A percentile compares a stretch with the other conserved stretches of the same genome.
Evolutionary conservation across 1,140 invertebrate genomes (phyloP).

Genomic region (Euura lappo): DNA sequence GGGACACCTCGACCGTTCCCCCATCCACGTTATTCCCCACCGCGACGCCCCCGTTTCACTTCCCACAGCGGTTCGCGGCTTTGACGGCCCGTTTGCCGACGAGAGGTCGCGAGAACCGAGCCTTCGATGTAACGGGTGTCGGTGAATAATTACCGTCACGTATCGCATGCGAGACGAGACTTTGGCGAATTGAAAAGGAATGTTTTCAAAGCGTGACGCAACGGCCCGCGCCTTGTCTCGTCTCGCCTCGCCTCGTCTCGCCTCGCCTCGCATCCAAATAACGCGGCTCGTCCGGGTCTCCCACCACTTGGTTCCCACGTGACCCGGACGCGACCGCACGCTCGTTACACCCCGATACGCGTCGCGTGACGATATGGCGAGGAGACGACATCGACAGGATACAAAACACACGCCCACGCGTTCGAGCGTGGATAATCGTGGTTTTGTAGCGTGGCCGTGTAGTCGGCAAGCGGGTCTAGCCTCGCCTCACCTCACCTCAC

Average conservation of each 20-base stretch:
- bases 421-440: neutral
- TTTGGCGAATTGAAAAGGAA: too few relatives aligned
- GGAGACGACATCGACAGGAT: constrained; percentile 29
- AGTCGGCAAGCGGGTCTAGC: constrained; percentile 8
- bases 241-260: too few relatives aligned
- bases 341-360: constrained; percentile 29
- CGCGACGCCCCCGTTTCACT: constrained; percentile 3
- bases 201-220: too few relatives aligned
- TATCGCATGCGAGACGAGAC: too few relatives aligned
- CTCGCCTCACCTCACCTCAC: too few relatives aligned
- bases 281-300: too few relatives aligned
- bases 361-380: constrained; percentile 26
- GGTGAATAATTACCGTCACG: too few relatives aligned
- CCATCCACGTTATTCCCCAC: neutral
- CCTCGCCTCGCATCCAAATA: constrained; percentile 18
- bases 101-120: neutral
- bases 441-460: neutral
- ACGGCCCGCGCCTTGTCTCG: too few relatives aligned
- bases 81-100: constrained; percentile 6
- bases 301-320: neutral
- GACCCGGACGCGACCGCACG: constrained; percentile 17
- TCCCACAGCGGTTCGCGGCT: neutral
- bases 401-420: constrained; percentile 27
- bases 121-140: neutral
- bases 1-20: neutral